Percentiles rank a stretch among this genome's conserved stretches.
Conservation (phyloP, 2,797 vertebrate genomes). For the Cossypha heuglini region DNA sequence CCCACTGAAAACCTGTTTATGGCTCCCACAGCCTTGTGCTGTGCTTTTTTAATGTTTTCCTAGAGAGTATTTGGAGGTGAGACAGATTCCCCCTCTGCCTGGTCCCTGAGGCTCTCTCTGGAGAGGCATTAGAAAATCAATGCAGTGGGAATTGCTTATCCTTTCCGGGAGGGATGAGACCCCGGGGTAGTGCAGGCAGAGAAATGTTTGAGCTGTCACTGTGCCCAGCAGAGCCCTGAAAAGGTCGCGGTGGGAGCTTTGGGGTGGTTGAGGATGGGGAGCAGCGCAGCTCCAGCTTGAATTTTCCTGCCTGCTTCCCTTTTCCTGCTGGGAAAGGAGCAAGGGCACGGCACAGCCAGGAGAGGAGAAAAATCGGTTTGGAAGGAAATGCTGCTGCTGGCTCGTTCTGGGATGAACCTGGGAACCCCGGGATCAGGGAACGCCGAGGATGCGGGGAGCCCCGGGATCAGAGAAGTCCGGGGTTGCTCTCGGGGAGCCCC, state of each 20-base stretch:
- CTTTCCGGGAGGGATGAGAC: not conserved
- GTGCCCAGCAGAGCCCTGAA: not conserved
- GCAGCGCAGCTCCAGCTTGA: not conserved
- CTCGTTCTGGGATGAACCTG: not conserved
- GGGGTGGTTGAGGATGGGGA: not conserved
- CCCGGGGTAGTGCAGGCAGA: not conserved
- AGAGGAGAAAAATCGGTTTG: not conserved
- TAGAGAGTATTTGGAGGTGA: too few species aligned
- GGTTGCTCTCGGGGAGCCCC: too few species aligned
- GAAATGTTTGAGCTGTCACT: not conserved
- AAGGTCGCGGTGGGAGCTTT: rapidly evolving
- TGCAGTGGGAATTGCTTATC: not conserved
- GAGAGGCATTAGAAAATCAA: not conserved
- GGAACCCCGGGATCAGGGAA: not conserved
- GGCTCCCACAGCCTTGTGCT: not conserved
- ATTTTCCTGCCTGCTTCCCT: not conserved
- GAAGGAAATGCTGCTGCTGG: not conserved
- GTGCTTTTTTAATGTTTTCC: not conserved
- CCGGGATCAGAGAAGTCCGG: too few species aligned
- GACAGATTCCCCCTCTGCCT: not conserved
- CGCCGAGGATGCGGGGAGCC: too few species aligned
- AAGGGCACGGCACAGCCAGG: rapidly evolving
- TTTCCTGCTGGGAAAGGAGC: not conserved
- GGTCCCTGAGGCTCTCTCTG: not conserved
- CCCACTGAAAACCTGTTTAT: not conserved